Base-by-base conservation (phyloP, 92 coral and sea anemone species). In the Epizoanthus illoricatus region DNA sequence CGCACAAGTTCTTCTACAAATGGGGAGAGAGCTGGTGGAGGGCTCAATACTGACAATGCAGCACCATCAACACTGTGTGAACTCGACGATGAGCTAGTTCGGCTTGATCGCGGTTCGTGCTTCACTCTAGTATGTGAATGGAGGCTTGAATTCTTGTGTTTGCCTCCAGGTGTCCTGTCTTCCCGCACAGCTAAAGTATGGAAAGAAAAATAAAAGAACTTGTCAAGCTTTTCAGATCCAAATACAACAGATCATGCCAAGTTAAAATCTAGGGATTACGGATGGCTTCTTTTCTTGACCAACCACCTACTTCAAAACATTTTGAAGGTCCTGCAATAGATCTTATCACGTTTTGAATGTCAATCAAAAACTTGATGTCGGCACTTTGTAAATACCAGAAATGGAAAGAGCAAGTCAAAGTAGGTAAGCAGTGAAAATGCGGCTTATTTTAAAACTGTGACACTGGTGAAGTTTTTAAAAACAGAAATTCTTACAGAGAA, bases 91-190 rank as follows among this genome's bases (percentile, higher is more conserved):
- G 87, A 80, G 36, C 91, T 63, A 20, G 88, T 18, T 10, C 87
- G 74, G 6, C 88, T 84, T 56, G 87, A 84, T 69, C 66, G 87
- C 71, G 87, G 79, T 21, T 85, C 86, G 21, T 87, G 76, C 86
- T 85, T 81, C 65, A 81, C 20, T 16, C 90, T 80, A 19, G 69
- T 18, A 20, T 81, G 49, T 5, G 71, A 10, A n/a, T 65, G 69
- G 3, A 74, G 47, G 28, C 59, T 56, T 18, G 90, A 83, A 72
- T 85, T 90, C 76, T 93, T 93, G 89, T 93, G 97, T 85, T 92
- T 94, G 28, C 99, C 99, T 5, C 99, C 99, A 0, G 99, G 99
- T 3, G 99, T 88, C 55, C 99, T 84, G 75, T 97, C 99, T 80
- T 97, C 99, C 24, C 99, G 85, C 21, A 97, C 99, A 85, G 99